Conservation (phyloP, 2,888 invertebrate genomes). For the Quadroppia sp. region DNA sequence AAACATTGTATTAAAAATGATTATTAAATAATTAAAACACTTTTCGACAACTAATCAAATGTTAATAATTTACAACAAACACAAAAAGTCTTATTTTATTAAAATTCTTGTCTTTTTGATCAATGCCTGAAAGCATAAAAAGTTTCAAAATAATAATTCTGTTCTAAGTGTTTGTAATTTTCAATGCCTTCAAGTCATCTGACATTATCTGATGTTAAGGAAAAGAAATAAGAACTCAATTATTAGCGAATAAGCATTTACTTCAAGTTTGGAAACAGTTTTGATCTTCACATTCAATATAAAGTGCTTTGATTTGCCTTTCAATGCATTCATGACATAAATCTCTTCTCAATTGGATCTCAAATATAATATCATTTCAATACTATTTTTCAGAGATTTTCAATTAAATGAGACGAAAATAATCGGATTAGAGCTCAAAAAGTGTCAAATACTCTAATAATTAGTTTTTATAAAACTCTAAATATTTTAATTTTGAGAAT, state of each 20-base stretch:
- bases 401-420: neutral
- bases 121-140: neutral
- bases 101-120: constrained; percentile 2
- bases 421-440: neutral
- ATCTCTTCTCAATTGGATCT: neutral
- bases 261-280: neutral
- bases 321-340: neutral
- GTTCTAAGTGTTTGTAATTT: constrained; percentile 17
- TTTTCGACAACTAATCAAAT: neutral
- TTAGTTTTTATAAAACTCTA: neutral
- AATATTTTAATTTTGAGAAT: neutral
- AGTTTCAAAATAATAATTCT: neutral
- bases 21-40: too few species aligned
- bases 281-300: neutral
- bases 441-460: neutral
- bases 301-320: neutral
- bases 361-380: neutral
- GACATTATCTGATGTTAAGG: constrained; percentile 20
- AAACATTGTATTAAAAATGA: too few species aligned
- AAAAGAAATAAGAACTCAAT: constrained; percentile 15
- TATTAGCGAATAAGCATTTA: constrained; percentile 16
- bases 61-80: too few species aligned
- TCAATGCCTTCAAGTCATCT: constrained; percentile 10
- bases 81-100: neutral
- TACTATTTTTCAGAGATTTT: neutral